Percentiles rank a stretch among this genome's conserved stretches.
Evolutionary conservation across 37 sponge, comb jelly and placozoan genomes (phyloP).

Genomic region (Amphimedon queenslandica): DNA sequence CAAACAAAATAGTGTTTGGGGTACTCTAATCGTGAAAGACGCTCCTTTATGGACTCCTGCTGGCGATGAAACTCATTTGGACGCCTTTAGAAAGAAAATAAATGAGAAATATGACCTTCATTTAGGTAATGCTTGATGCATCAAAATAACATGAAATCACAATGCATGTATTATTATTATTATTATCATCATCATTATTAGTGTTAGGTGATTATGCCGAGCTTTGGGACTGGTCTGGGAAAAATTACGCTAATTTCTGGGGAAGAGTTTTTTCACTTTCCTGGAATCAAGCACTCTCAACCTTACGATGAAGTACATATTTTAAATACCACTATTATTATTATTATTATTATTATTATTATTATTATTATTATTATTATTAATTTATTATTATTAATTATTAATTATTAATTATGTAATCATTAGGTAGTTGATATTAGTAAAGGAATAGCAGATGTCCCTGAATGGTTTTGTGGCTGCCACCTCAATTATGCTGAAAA

Average conservation of each 20-base stretch:
- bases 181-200: too few species aligned
- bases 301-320: conserved; percentile 77
- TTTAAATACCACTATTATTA: too few species aligned
- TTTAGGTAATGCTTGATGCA: too few species aligned
- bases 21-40: too few species aligned
- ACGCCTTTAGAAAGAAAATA: conserved; percentile 63
- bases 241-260: conserved; percentile 88
- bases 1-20: too few species aligned
- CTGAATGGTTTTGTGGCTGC: conserved; percentile 97
- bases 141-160: too few species aligned
- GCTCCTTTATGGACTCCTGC: conserved; percentile 82
- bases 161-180: too few species aligned
- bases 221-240: conserved; percentile 89
- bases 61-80: conserved; percentile 65
- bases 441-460: conserved; percentile 73
- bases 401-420: too few species aligned
- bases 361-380: too few species aligned
- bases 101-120: conserved; percentile 47
- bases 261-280: conserved; percentile 80
- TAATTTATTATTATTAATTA: too few species aligned
- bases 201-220: too few species aligned
- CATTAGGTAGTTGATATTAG: conserved; percentile 83
- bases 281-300: conserved; percentile 67
- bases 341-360: too few species aligned
- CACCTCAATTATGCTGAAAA: conserved; percentile 97